Percentiles rank a stretch among this genome's conserved stretches.
Conservation (phyloP, 2,888 invertebrate species). For the Eucera pruinosa region DNA sequence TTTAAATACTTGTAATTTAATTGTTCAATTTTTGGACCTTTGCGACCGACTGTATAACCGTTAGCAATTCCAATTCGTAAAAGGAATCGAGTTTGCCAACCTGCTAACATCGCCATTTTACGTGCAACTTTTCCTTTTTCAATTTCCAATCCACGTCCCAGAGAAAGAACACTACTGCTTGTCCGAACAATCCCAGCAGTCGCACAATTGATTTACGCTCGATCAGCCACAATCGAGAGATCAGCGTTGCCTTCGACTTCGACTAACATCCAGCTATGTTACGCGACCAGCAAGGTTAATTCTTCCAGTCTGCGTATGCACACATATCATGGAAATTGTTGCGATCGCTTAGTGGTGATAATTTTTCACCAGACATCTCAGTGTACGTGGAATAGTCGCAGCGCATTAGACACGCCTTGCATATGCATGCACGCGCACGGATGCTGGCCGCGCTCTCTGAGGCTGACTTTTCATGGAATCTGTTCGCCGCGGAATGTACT, state of each 20-base stretch:
- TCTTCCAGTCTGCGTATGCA: background rate
- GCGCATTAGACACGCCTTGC: conserved; percentile 54
- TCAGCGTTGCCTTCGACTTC: background rate
- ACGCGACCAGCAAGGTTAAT: conserved; percentile 35
- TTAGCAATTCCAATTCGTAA: too few relatives aligned
- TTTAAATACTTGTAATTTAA: too few relatives aligned
- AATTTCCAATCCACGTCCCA: too few relatives aligned
- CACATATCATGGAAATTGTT: conserved; percentile 29
- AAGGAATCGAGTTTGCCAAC: too few relatives aligned
- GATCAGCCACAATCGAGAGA: background rate
- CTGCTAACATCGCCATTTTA: too few relatives aligned
- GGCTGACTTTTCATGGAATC: conserved; percentile 51
- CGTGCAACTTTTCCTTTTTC: too few relatives aligned
- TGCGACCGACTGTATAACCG: too few relatives aligned
- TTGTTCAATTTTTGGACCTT: too few relatives aligned
- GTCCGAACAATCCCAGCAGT: background rate
- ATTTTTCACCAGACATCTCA: conserved; percentile 46
- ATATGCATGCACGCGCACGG: conserved; percentile 48
- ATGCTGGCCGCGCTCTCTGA: conserved; percentile 31
- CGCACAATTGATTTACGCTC: background rate
- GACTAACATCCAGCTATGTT: too few relatives aligned
- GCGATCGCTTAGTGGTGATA: conserved; percentile 40
- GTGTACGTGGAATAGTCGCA: conserved; percentile 39
- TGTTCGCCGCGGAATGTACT: conserved; percentile 44
- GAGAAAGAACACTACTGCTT: too few relatives aligned